Percentiles rank a stretch among this genome's conserved stretches.
phyloP scores from a whole-genome alignment of 1,140 invertebrate genomes.

The Tenebrio molitor region DNA sequence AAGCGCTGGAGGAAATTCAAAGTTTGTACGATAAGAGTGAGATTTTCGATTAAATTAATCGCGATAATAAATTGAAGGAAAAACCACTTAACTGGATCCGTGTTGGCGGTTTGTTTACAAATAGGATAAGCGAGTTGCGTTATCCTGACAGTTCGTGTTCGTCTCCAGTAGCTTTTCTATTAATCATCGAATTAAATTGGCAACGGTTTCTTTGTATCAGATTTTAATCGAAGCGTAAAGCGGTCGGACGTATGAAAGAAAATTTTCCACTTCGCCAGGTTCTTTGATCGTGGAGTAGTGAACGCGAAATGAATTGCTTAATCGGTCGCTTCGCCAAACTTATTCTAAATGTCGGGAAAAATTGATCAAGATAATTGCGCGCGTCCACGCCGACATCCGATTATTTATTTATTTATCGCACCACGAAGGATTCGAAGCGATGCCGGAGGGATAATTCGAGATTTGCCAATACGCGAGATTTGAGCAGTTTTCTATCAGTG shows the following conservation, averaged over 20 bases:
- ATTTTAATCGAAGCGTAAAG: constrained; percentile 20
- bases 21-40: constrained; percentile 1
- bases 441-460: neutral
- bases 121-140: neutral
- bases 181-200: constrained; percentile 12
- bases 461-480: constrained; percentile 32
- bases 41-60: constrained; percentile 22
- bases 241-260: constrained; percentile 1
- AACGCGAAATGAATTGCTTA: constrained; percentile 27
- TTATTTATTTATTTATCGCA: neutral
- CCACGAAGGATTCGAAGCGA: neutral
- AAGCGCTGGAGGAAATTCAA: constrained; percentile 11
- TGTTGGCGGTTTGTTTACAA: constrained; percentile 18
- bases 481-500: constrained; percentile 18
- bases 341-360: neutral
- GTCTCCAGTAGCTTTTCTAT: constrained; percentile 15
- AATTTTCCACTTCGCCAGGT: constrained; percentile 23
- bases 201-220: constrained; percentile 4
- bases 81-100: neutral
- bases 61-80: constrained; percentile 3
- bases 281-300: constrained; percentile 25
- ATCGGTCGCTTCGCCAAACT: neutral
- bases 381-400: neutral
- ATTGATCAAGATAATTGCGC: neutral
- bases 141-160: neutral